These are phyloP conservation scores for Poeciliopsis paucimaculata DNA, from an alignment of 2,797 vertebrate species.

Conservation along the genomic window DNA sequence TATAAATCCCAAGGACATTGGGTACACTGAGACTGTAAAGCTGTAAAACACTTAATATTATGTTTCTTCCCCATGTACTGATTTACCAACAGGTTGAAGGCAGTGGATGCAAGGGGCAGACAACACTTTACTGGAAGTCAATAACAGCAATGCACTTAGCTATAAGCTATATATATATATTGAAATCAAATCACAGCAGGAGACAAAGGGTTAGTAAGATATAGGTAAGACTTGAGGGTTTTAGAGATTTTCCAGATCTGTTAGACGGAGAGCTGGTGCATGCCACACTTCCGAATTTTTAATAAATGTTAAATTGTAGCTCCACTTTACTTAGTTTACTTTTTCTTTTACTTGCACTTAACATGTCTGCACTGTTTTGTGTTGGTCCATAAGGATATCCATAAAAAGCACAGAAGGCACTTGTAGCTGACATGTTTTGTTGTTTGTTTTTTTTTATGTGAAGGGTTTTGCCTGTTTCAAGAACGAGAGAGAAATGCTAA, in stretches of 20 bases:
- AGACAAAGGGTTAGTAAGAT: neutral
- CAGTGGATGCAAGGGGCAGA: neutral
- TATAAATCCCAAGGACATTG: slow-evolving; percentile 51
- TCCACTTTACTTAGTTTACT: neutral
- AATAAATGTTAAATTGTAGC: neutral
- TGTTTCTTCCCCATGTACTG: slow-evolving; percentile 16
- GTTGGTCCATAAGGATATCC: neutral
- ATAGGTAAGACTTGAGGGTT: no score
- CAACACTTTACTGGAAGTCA: neutral
- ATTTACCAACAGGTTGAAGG: slow-evolving; percentile 1
- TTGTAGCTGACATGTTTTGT: neutral
- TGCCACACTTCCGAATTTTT: neutral
- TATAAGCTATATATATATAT: neutral
- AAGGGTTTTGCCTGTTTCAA: slow-evolving; percentile 13
- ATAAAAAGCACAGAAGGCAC: neutral
- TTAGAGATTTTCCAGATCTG: no score
- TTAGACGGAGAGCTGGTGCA: no score
- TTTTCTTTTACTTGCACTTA: neutral
- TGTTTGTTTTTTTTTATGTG: neutral
- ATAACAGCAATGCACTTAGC: neutral
- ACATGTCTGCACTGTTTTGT: neutral
- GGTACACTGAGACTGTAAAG: slow-evolving; percentile 27
- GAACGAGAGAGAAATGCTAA: neutral
- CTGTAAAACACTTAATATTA: slow-evolving; percentile 40
- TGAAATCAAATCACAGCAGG: neutral